phyloP scores from a whole-genome alignment of 2,113 vertebrate species.

The Turnix velox region DNA sequence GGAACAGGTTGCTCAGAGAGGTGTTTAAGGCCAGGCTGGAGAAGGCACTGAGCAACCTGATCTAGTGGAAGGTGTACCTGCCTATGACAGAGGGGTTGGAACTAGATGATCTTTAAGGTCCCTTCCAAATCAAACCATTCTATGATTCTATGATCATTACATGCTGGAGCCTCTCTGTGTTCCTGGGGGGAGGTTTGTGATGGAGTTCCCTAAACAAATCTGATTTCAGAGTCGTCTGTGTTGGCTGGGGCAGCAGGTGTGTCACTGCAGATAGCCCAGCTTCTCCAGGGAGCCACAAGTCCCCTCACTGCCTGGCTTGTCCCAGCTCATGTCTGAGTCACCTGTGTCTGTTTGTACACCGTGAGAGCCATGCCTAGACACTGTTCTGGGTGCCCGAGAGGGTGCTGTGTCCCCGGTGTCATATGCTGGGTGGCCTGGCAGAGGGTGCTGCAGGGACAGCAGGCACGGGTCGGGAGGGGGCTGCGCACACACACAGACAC shows the following conservation, averaged over 20 bases:
- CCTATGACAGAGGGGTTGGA: no score
- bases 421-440: background rate
- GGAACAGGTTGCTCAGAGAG: no score
- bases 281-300: background rate
- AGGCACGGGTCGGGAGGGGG: background rate
- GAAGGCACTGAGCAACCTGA: no score
- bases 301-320: background rate
- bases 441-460: slow-evolving; percentile 53
- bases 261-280: background rate
- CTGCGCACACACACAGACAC: background rate
- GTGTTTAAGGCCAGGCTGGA: no score
- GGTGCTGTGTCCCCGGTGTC: background rate
- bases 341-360: accelerated
- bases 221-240: accelerated
- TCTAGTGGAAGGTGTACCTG: no score
- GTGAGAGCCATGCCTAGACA: accelerated
- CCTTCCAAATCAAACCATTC: no score
- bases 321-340: accelerated
- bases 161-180: background rate
- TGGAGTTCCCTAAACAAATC: background rate
- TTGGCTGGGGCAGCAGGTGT: background rate
- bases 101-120: no score
- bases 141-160: no score
- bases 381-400: accelerated
- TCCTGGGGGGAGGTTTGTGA: background rate